Evolutionary conservation across 2,888 invertebrate species (phyloP), one percentile per base, ranked within the genome.

Genomic region (Drosophila prolongata): DNA sequence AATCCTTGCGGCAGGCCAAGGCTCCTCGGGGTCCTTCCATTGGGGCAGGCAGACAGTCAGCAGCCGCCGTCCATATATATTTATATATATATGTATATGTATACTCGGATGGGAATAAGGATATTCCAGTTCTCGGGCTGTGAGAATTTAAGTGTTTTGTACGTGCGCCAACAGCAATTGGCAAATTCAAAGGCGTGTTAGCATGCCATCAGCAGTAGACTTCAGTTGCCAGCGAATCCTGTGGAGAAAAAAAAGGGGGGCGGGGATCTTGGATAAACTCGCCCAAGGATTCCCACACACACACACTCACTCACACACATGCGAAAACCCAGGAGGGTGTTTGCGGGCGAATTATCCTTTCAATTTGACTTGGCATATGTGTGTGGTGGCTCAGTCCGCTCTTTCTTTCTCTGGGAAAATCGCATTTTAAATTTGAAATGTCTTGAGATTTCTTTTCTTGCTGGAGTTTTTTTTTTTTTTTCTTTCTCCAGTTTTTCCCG

Each of bases 341-440:
- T 91, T 90, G 90, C 91, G 91, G 91, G 91, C 90, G 90, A 91
- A 90, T 90, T 90, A 90, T 90, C 91, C 91, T 91, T 90, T 90
- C 90, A 90, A 90, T 90, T 90, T 91, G 84, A 90, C 90, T 91
- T 90, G 90, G 90, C 90, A 90, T 91, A 90, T 91, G 91, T 90
- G 89, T 81, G 83, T 49, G 49, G 62, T 49, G 49, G 49, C 35
- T 35, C 16, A 24, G 47, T 52, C 34, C 56, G 44, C 37, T 47
- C 37, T n/a, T 34, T 42, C 52, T 30, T 9, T 35, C 43, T 43
- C 62, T 55, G 50, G 67, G 60, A 64, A 86, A 89, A 87, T 87
- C 89, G 87, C 83, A 88, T 87, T 87, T 87, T 88, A 89, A 88
- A 87, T 89, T 89, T 88, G 81, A 89, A 87, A 89, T 83, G 87